A percentile compares a stretch with the other conserved stretches of the same genome.
Conservation (phyloP, 2,888 invertebrate genomes). For the Ectropis crepuscularia region DNA sequence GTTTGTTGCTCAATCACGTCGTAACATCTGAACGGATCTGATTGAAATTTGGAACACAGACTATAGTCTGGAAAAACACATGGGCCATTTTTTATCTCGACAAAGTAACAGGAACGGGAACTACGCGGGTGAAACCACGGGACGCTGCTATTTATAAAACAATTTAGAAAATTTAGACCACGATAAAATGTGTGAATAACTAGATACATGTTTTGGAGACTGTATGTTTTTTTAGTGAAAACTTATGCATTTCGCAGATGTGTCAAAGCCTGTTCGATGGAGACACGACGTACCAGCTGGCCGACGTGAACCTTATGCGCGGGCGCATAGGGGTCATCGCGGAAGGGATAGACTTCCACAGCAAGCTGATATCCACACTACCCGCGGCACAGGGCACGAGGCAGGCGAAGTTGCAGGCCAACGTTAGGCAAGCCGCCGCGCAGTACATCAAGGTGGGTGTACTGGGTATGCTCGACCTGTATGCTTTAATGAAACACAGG, state of each 20-base stretch:
- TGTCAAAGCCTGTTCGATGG: slow-evolving; percentile 90
- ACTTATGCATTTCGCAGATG: slow-evolving; percentile 69
- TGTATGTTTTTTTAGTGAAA: background rate
- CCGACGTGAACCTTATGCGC: slow-evolving; percentile 93
- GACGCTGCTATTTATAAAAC: too few relatives aligned
- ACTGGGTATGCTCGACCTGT: background rate
- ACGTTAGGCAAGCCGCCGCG: slow-evolving; percentile 91
- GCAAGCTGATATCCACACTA: slow-evolving; percentile 90
- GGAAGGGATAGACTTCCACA: slow-evolving; percentile 92
- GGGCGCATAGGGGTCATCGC: slow-evolving; percentile 94
- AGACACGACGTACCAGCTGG: slow-evolving; percentile 94
- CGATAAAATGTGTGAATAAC: too few relatives aligned
- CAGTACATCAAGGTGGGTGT: slow-evolving; percentile 88
- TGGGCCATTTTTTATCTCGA: too few relatives aligned
- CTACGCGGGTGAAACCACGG: too few relatives aligned
- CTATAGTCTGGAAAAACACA: too few relatives aligned
- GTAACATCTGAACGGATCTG: too few relatives aligned
- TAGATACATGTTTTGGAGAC: too few relatives aligned
- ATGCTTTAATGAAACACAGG: background rate
- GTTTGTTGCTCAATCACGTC: too few relatives aligned
- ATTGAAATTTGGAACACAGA: too few relatives aligned
- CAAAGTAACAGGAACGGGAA: too few relatives aligned
- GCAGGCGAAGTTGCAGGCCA: slow-evolving; percentile 87
- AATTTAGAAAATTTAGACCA: too few relatives aligned
- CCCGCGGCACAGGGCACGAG: slow-evolving; percentile 86